Percentiles rank a stretch among this genome's conserved stretches.
These are phyloP conservation scores for Ceratina australensis DNA, from an alignment of 1,140 invertebrate species.

Conservation along the genomic window DNA sequence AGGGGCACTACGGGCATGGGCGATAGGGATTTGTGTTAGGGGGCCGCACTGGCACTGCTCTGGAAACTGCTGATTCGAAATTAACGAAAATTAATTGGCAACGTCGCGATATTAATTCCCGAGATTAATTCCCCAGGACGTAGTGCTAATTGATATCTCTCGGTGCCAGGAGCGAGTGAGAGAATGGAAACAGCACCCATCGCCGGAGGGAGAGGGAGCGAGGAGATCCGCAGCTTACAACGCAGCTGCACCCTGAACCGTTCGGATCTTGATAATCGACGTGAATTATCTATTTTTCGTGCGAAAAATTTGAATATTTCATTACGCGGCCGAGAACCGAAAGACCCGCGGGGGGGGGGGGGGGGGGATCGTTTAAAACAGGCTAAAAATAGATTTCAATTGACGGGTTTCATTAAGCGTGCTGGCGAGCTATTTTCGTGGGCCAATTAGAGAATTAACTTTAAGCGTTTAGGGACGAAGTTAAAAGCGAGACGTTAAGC, in stretches of 20 bases:
- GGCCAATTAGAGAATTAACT: not conserved
- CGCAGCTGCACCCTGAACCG: slow-evolving; percentile 34
- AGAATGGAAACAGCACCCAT: slow-evolving; percentile 29
- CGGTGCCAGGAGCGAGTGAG: slow-evolving; percentile 55
- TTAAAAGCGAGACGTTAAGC: not conserved
- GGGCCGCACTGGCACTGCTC: slow-evolving; percentile 64
- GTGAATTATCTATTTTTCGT: slow-evolving; percentile 31
- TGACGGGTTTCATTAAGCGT: not conserved
- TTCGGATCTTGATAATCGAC: slow-evolving; percentile 44
- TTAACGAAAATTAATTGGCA: slow-evolving; percentile 78
- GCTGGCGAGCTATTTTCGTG: too few relatives aligned
- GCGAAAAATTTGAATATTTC: slow-evolving; percentile 19
- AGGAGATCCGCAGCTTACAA: slow-evolving; percentile 49
- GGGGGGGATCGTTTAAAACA: too few relatives aligned
- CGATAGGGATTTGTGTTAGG: slow-evolving; percentile 65
- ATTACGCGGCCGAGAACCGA: too few relatives aligned
- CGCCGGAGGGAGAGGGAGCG: not conserved
- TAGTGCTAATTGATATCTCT: slow-evolving; percentile 74
- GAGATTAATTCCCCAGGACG: slow-evolving; percentile 73
- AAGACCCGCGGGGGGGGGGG: too few relatives aligned
- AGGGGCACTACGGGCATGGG: slow-evolving; percentile 27
- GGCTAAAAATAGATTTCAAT: slow-evolving; percentile 4
- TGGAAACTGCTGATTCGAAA: slow-evolving; percentile 77
- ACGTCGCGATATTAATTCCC: slow-evolving; percentile 75
- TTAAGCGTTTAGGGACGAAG: not conserved